Evolutionary conservation across 2,888 invertebrate species (phyloP), one percentile per base, ranked within the genome.

Genomic region (Zaprionus lineosus): DNA sequence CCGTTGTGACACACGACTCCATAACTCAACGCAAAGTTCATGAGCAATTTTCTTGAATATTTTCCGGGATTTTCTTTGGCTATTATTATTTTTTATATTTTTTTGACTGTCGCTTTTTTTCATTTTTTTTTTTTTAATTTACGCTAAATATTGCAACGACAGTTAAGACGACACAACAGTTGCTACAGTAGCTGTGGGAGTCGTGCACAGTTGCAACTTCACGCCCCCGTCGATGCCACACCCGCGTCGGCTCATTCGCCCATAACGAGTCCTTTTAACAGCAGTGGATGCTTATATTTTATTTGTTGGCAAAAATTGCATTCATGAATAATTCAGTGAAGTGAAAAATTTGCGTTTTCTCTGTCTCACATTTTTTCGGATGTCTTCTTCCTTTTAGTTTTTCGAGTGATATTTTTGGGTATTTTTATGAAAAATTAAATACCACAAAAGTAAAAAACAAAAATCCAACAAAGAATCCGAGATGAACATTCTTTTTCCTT

Each of bases 241-340:
- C 67, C 66, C 74, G 52, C 55, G 19, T n/a, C n/a, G n/a, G n/a
- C n/a, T n/a, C n/a, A n/a, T n/a, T n/a, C 44, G 11, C 15, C 41
- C 40, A 11, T 37, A 47, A 28, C 51, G 16, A 15, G 8, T 4
- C 9, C 29, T 9, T 41, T 26, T 24, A 46, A 33, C 40, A 55
- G 56, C 36, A 53, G 26, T 50, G 40, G 51, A 70, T 76, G 71
- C 71, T 74, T 82, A 70, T 73, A 71, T 81, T 84, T 73, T 83
- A 74, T 83, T 83, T 85, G 76, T 85, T 74, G 79, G 65, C 68
- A 78, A 83, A 87, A 87, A 87, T 85, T 87, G 81, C 81, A 87
- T 81, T 84, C 79, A 82, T 86, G 87, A 86, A 86, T 86, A 75
- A 87, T 87, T 84, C 84, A 87, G 65, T 79, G 81, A 76, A 83